Evolutionary conservation across 2,797 vertebrate genomes (phyloP), one percentile per base, ranked within the genome.

Genomic region (Bovichtus variegatus): DNA sequence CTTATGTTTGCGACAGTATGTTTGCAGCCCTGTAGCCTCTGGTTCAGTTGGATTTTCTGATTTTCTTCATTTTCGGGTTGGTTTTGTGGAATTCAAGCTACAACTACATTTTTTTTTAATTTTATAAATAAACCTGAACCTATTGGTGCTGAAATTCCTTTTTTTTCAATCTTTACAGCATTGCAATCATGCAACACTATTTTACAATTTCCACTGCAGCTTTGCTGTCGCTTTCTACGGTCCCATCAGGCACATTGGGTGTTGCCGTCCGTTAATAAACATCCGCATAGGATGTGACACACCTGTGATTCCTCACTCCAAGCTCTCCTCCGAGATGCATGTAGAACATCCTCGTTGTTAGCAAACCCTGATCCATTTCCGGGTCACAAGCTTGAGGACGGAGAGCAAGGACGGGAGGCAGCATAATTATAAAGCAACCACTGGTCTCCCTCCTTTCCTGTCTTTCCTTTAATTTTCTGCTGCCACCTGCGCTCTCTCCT

Each of bases 221-320:
- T n/a, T n/a, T 9, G 55, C 6, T 2, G 4, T 21, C 55, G 21
- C 10, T 40, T 25, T 44, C n/a, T 25, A 7, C 6, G 23, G 5
- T 67, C 10, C n/a, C 27, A 47, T 68, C 11, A 59, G 47, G 59
- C 54, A 44, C 15, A 25, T 0, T 36, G 64, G 38, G n/a, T 10
- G 50, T 64, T 53, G 16, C 15, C 38, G 16, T 27, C 41, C 3
- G 2, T 46, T 29, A 34, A 21, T 31, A 59, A 58, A 49, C 46
- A 13, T 70, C 40, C 57, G 16, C 15, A 40, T 8, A 68, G 71
- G 72, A 87, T 68, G n/a, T n/a, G n/a, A n/a, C n/a, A 69, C 70
- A 81, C 38, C 65, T 79, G 80, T 73, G 38, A 38, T 69, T 67
- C 23, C 34, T 63, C 0, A 1, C 43, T 47, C 16, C 7, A 21